Evolutionary conservation across 2,888 invertebrate species (phyloP).

Genomic region (Neoscelio sp.): DNA sequence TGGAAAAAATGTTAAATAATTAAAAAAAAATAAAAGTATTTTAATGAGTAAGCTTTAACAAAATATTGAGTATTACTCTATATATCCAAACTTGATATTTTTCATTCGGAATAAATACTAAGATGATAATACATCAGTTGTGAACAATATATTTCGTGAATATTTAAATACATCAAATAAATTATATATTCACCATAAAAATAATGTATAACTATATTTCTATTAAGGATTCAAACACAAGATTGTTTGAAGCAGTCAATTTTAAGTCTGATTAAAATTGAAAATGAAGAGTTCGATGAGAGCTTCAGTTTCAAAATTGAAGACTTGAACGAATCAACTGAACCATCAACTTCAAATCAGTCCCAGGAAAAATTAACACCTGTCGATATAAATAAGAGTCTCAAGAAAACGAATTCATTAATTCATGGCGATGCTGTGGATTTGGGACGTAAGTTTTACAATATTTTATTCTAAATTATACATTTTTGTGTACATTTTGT

Average conservation of each 20-base stretch:
- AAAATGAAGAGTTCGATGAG: constrained; percentile 64
- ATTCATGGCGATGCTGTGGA: too few relatives aligned
- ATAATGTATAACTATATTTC: constrained; percentile 1
- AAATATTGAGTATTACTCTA: neutral
- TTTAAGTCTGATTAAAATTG: constrained; percentile 73
- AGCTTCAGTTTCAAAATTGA: constrained; percentile 47
- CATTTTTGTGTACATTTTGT: too few relatives aligned
- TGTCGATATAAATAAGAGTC: too few relatives aligned
- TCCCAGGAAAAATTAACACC: too few relatives aligned
- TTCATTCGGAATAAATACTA: constrained; percentile 4
- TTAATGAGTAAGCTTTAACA: too few relatives aligned
- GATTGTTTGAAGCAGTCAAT: constrained; percentile 69
- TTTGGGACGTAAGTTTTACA: too few relatives aligned
- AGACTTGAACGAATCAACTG: constrained; percentile 4
- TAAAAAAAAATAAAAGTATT: too few relatives aligned
- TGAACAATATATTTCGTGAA: too few relatives aligned
- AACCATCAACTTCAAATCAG: constrained; percentile 5
- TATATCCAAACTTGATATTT: neutral
- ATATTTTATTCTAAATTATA: too few relatives aligned
- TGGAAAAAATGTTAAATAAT: constrained; percentile 33
- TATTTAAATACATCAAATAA: too few relatives aligned
- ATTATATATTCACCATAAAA: constrained; percentile 14
- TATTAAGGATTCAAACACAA: constrained; percentile 63
- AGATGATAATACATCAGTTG: too few relatives aligned
- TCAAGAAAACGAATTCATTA: too few relatives aligned